These are phyloP conservation scores for Glyphotaelius pellucidus DNA, from an alignment of 2,888 invertebrate genomes.

Conservation along the genomic window DNA sequence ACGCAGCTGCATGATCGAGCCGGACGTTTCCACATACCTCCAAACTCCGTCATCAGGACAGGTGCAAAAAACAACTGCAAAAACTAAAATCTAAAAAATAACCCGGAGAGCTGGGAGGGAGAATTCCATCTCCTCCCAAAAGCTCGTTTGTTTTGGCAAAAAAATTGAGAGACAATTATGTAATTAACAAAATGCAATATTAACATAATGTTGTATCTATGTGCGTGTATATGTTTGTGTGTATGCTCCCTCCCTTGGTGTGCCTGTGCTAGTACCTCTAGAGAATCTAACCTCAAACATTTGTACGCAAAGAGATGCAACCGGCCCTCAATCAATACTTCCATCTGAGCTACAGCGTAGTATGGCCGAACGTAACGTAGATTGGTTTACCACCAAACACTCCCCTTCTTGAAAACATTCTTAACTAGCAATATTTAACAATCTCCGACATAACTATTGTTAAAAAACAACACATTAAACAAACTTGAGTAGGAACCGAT, in stretches of 20 bases:
- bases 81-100: conserved; percentile 58
- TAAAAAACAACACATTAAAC: no score
- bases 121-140: conserved; percentile 31
- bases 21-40: conserved; percentile 95
- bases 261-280: conserved; percentile 26
- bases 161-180: conserved; percentile 70
- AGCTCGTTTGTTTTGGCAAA: conserved; percentile 21
- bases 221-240: conserved; percentile 57
- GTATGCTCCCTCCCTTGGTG: conserved; percentile 38
- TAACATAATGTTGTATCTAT: conserved; percentile 60
- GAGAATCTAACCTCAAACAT: background rate
- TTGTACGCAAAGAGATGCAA: conserved; percentile 23
- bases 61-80: conserved; percentile 79
- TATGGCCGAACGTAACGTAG: background rate
- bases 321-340: conserved; percentile 8
- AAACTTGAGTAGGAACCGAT: no score
- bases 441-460: no score
- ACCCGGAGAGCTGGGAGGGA: conserved; percentile 35
- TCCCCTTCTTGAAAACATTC: background rate
- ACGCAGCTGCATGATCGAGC: conserved; percentile 97
- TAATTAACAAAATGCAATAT: conserved; percentile 67
- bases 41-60: conserved; percentile 97
- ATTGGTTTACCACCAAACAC: background rate
- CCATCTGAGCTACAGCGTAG: background rate
- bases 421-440: background rate